These are phyloP conservation scores for Drosophila trapezifrons DNA, from an alignment of 1,140 invertebrate species.

Conservation along the genomic window DNA sequence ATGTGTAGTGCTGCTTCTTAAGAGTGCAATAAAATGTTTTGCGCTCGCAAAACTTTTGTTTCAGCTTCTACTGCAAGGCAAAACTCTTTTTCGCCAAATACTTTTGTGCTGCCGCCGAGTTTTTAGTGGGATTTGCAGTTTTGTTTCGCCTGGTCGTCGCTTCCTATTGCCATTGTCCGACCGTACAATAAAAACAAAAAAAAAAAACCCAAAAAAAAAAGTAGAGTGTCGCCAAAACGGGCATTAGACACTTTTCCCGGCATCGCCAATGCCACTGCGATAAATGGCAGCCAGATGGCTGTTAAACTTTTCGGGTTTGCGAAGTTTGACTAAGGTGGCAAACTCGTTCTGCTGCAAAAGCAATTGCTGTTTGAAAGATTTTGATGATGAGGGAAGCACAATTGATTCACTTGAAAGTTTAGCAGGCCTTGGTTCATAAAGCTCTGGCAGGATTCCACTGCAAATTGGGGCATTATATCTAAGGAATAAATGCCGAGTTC, in stretches of 20 bases:
- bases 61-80: conserved; percentile 47
- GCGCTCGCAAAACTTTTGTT: conserved; percentile 68
- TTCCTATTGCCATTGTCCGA: conserved; percentile 34
- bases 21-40: conserved; percentile 81
- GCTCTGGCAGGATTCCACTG: neutral
- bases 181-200: conserved; percentile 26
- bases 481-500: neutral
- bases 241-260: conserved; percentile 56
- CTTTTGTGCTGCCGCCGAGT: conserved; percentile 64
- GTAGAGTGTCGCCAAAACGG: conserved; percentile 49
- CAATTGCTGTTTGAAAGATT: conserved; percentile 54
- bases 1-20: conserved; percentile 61
- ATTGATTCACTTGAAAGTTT: conserved; percentile 46
- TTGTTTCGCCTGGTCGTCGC: conserved; percentile 39
- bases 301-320: conserved; percentile 52
- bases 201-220: neutral
- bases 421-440: neutral
- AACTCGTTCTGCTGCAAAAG: conserved; percentile 33
- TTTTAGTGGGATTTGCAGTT: conserved; percentile 73
- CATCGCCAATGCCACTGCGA: conserved; percentile 38
- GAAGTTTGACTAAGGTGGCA: conserved; percentile 35
- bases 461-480: neutral
- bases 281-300: conserved; percentile 64
- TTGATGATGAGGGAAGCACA: conserved; percentile 45
- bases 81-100: conserved; percentile 63